phyloP scores from a whole-genome alignment of 2,888 invertebrate species.

The Ecliptopera silaceata region DNA sequence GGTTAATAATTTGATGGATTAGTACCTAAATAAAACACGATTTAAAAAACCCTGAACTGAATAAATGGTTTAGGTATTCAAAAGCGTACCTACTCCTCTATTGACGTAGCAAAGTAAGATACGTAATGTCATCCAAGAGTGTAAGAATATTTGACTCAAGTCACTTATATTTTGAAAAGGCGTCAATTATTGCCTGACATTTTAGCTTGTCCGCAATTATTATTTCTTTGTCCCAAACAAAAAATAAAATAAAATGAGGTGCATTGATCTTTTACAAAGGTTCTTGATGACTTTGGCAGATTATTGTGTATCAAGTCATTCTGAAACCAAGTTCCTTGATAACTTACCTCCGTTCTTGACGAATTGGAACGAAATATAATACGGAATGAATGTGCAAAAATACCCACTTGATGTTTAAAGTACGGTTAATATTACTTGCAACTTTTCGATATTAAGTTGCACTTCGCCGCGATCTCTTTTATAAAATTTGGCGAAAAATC shows the following conservation, averaged over 20 bases:
- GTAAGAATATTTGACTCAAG: not conserved
- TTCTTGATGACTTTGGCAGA: conserved; percentile 35
- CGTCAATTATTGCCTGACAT: conserved; percentile 3
- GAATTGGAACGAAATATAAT: conserved; percentile 21
- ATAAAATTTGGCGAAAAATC: not conserved
- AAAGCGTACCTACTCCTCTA: not conserved
- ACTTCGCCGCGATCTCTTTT: conserved; percentile 11
- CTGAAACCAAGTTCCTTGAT: not conserved
- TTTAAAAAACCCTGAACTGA: not conserved
- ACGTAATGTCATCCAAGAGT: too few species aligned
- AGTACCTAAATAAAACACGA: not conserved
- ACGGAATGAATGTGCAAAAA: conserved; percentile 5
- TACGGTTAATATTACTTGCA: conserved; percentile 13
- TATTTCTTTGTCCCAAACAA: conserved; percentile 28
- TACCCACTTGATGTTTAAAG: not conserved
- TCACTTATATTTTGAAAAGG: not conserved
- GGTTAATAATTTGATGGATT: conserved; percentile 22
- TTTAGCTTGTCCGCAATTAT: conserved; percentile 16
- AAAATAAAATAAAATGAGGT: conserved; percentile 35
- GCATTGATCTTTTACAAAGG: conserved; percentile 41
- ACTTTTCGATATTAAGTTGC: not conserved
- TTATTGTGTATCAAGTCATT: conserved; percentile 9
- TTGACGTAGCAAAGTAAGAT: not conserved
- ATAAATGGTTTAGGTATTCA: not conserved
- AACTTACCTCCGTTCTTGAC: conserved; percentile 15